A percentile compares a stretch with the other conserved stretches of the same genome.
These are phyloP conservation scores for Oppia nitens DNA, from an alignment of 1,140 invertebrate genomes.

Conservation along the genomic window DNA sequence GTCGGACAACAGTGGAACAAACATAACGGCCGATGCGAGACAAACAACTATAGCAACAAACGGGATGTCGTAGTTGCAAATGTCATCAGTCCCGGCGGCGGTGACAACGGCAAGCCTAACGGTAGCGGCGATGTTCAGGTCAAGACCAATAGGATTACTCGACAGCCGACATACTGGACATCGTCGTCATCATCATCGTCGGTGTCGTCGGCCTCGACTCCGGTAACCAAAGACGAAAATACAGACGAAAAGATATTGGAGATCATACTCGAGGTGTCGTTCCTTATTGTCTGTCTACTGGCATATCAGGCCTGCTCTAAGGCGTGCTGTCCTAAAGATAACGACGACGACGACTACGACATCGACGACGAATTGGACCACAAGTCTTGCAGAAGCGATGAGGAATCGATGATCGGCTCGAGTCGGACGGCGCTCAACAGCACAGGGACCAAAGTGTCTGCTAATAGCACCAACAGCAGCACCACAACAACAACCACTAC, in stretches of 20 bases:
- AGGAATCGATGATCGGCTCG: constrained; percentile 13
- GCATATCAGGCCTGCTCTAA: constrained; percentile 4
- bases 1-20: constrained; percentile 9
- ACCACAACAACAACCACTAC: neutral
- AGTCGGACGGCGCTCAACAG: constrained; percentile 1
- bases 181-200: neutral
- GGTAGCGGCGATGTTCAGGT: neutral
- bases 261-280: constrained; percentile 4
- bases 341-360: neutral
- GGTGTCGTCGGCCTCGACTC: neutral
- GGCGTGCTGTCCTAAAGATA: neutral
- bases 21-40: neutral
- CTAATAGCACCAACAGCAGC: too few species aligned
- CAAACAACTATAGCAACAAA: neutral
- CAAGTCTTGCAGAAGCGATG: constrained; percentile 9
- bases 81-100: too few species aligned
- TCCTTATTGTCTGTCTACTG: constrained; percentile 2
- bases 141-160: neutral
- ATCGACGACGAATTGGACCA: neutral
- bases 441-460: too few species aligned
- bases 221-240: neutral
- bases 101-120: too few species aligned
- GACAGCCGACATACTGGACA: neutral
- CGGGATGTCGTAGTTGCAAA: too few species aligned
- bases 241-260: constrained; percentile 9